phyloP scores from a whole-genome alignment of 2,888 invertebrate genomes.

The Drosophila percnosoma region DNA sequence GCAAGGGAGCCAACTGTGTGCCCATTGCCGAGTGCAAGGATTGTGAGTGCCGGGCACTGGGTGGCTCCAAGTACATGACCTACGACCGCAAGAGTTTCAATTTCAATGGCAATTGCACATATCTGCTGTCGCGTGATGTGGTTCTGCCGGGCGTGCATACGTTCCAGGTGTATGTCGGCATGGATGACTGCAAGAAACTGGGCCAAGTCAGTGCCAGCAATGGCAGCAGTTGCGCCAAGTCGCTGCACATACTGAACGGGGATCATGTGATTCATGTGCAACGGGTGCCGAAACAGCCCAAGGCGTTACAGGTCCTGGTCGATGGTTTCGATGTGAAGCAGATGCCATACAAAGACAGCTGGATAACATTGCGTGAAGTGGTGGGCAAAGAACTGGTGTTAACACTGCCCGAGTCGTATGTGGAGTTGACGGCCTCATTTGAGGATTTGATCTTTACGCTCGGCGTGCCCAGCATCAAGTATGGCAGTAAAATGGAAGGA shows the following conservation, averaged over 20 bases:
- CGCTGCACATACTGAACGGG: constrained; percentile 89
- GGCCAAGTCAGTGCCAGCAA: constrained; percentile 61
- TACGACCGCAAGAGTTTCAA: constrained; percentile 93
- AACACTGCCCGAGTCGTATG: constrained; percentile 88
- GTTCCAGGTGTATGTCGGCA: constrained; percentile 88
- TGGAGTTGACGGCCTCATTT: constrained; percentile 87
- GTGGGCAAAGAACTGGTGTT: constrained; percentile 88
- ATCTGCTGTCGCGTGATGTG: constrained; percentile 90
- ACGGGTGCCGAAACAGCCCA: constrained; percentile 82
- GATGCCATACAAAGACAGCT: constrained; percentile 87
- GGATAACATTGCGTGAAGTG: constrained; percentile 87
- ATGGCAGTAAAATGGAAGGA: constrained; percentile 90
- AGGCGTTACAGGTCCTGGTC: constrained; percentile 80
- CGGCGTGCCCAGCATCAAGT: constrained; percentile 90
- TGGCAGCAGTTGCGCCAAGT: constrained; percentile 87
- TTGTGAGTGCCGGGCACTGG: constrained; percentile 91
- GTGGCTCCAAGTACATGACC: constrained; percentile 92
- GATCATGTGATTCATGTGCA: constrained; percentile 87
- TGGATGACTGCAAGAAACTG: constrained; percentile 88
- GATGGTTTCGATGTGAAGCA: constrained; percentile 82
- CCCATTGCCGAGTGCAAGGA: constrained; percentile 90
- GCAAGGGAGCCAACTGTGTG: constrained; percentile 89
- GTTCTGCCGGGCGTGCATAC: constrained; percentile 85
- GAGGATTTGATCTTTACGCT: constrained; percentile 86
- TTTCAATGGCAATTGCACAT: constrained; percentile 94